phyloP scores from a whole-genome alignment of 2,113 vertebrate species.

The Fulica atra region DNA sequence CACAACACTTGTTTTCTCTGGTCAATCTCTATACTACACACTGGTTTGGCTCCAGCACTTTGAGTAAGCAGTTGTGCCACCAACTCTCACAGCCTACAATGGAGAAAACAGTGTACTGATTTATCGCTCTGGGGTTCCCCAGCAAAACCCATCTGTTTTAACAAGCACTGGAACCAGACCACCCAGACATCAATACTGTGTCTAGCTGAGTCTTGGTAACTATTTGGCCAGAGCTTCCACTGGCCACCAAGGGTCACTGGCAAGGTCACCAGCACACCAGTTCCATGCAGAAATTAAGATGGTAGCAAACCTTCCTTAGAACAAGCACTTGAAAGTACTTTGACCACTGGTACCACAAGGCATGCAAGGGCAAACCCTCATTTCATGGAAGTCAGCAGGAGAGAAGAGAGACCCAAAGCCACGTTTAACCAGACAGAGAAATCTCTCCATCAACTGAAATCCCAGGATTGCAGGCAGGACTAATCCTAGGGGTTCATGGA shows the following conservation, averaged over 20 bases:
- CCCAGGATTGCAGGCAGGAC: neutral
- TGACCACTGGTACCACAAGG: neutral
- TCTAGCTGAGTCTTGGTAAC: neutral
- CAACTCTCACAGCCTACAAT: neutral
- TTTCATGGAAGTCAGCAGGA: neutral
- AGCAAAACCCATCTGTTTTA: neutral
- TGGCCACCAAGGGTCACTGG: neutral
- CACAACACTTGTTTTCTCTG: conserved; percentile 55
- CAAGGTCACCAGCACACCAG: neutral
- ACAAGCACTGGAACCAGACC: neutral
- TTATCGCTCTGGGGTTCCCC: neutral
- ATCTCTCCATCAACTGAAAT: neutral
- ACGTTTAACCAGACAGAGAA: neutral
- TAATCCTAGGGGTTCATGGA: neutral
- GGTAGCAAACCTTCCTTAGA: neutral
- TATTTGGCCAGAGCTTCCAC: neutral
- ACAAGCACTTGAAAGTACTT: neutral
- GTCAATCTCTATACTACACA: neutral
- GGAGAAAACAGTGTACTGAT: neutral
- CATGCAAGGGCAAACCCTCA: neutral
- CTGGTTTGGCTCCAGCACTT: conserved; percentile 41
- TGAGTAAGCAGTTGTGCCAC: neutral
- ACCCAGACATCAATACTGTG: neutral
- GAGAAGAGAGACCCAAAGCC: neutral
- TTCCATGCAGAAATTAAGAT: neutral